These are phyloP conservation scores for Peromyscus attwateri DNA, from an alignment of 2,797 vertebrate species.

Conservation along the genomic window DNA sequence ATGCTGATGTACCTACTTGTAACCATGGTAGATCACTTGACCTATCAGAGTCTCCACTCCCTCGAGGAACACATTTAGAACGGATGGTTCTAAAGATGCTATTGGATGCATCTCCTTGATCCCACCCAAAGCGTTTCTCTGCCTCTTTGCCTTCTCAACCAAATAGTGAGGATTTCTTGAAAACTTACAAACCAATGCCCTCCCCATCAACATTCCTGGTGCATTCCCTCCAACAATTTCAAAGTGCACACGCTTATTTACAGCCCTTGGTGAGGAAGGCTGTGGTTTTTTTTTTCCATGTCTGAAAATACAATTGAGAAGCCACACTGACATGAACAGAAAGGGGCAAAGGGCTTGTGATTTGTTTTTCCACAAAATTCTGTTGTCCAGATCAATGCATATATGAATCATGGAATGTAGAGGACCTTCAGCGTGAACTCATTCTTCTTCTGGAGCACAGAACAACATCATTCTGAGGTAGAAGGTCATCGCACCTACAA, in stretches of 20 bases:
- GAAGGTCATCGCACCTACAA: conserved; percentile 66
- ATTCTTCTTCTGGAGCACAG: neutral
- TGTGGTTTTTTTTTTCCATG: neutral
- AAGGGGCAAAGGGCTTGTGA: neutral
- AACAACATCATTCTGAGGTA: conserved; percentile 51
- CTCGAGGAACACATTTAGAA: neutral
- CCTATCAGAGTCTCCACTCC: neutral
- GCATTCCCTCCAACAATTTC: conserved; percentile 51
- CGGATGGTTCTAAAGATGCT: neutral
- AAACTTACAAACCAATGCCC: conserved; percentile 28
- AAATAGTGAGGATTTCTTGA: neutral
- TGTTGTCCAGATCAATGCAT: neutral
- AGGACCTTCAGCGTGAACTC: neutral
- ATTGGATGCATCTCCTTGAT: neutral
- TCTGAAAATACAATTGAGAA: conserved; percentile 53
- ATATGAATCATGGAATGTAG: neutral
- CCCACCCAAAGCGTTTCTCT: neutral
- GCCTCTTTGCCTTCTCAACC: neutral
- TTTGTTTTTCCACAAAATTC: conserved; percentile 18
- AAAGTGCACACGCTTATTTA: conserved; percentile 24
- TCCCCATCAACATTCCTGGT: conserved; percentile 17
- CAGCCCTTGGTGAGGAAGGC: neutral
- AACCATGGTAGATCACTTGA: neutral
- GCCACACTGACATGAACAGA: neutral
- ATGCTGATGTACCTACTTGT: neutral